phyloP scores from a whole-genome alignment of 2,888 invertebrate genomes.

The Plusia festucae region DNA sequence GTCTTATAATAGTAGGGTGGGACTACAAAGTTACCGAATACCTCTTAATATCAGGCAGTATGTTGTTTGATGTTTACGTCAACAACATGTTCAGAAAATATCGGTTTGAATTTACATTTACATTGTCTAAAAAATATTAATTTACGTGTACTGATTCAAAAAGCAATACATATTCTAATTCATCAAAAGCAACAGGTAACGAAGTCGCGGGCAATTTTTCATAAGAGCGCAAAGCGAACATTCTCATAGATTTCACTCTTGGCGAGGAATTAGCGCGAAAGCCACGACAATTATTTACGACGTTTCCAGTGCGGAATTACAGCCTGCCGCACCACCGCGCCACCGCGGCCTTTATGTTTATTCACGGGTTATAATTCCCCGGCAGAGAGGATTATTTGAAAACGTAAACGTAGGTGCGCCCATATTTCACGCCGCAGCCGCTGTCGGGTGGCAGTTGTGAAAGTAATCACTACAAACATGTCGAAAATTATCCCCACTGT shows the following conservation, averaged over 20 bases:
- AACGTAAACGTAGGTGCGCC: constrained; percentile 80
- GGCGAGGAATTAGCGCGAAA: constrained; percentile 78
- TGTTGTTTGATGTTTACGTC: constrained; percentile 7
- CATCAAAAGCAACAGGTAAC: constrained; percentile 49
- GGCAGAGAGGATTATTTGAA: constrained; percentile 81
- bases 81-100: constrained; percentile 15
- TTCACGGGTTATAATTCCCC: constrained; percentile 83
- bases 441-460: constrained; percentile 76
- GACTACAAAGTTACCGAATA: constrained; percentile 14
- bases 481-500: constrained; percentile 76
- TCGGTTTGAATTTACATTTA: constrained; percentile 11
- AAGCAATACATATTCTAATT: constrained; percentile 39
- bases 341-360: constrained; percentile 79
- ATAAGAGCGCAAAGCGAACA: constrained; percentile 63
- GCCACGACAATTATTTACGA: constrained; percentile 84
- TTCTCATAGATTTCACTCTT: constrained; percentile 79
- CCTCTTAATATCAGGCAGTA: background rate
- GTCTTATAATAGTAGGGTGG: constrained; percentile 22
- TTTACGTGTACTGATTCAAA: constrained; percentile 20
- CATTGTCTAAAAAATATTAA: constrained; percentile 3
- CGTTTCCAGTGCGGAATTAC: constrained; percentile 78
- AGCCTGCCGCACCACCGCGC: constrained; percentile 67
- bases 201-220: constrained; percentile 66
- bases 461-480: constrained; percentile 83
- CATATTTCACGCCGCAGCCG: constrained; percentile 79